Conservation (phyloP, 2,888 invertebrate genomes). For the Osedax frankpressi region DNA sequence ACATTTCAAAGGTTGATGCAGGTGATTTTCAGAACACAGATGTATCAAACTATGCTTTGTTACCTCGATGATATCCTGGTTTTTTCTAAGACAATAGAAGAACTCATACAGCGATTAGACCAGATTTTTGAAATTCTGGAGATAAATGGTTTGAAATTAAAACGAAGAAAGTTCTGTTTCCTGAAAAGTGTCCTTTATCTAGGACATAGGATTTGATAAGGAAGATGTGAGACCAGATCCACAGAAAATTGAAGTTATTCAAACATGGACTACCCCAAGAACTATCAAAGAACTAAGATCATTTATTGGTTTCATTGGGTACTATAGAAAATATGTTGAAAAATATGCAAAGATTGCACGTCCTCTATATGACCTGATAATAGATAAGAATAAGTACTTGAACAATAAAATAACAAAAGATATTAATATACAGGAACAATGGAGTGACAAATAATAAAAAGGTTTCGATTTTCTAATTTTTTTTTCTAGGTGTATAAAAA, state of each 20-base stretch:
- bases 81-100: conserved; percentile 19
- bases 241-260: conserved; percentile 12
- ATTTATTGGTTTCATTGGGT: conserved; percentile 15
- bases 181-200: conserved; percentile 24
- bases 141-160: conserved; percentile 23
- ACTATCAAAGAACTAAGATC: conserved; percentile 10
- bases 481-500: too few relatives aligned
- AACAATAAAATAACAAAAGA: too few relatives aligned
- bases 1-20: conserved; percentile 29
- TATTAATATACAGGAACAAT: too few relatives aligned
- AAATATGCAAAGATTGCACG: background rate
- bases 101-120: conserved; percentile 22
- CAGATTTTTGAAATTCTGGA: conserved; percentile 23
- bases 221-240: conserved; percentile 21
- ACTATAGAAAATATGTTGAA: conserved; percentile 5
- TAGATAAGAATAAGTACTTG: too few relatives aligned
- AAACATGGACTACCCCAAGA: background rate
- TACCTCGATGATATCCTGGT: conserved; percentile 29
- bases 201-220: conserved; percentile 21
- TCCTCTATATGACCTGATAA: too few relatives aligned
- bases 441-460: too few relatives aligned
- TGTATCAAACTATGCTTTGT: conserved; percentile 20
- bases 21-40: conserved; percentile 24
- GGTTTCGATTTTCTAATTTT: too few relatives aligned
- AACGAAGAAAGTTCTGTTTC: conserved; percentile 25